These are phyloP conservation scores for Campylomormyrus numenius DNA, from an alignment of 2,113 vertebrate species.

Conservation along the genomic window DNA sequence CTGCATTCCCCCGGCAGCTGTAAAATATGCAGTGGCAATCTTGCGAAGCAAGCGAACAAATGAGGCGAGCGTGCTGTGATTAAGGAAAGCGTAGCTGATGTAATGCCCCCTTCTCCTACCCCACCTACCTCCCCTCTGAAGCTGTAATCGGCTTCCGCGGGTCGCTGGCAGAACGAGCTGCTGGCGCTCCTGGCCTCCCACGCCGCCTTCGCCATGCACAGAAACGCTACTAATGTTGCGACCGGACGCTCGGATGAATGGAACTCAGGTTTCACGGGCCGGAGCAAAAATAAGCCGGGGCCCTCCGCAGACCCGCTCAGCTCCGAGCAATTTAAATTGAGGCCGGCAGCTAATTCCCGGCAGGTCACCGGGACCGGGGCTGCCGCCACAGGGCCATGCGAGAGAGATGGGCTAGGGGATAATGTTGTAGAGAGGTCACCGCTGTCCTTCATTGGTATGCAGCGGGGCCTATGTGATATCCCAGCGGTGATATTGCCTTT, in stretches of 20 bases:
- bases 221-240: neutral
- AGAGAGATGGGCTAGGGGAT: neutral
- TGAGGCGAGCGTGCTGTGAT: neutral
- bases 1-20: neutral
- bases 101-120: neutral
- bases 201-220: neutral
- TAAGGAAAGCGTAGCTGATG: neutral
- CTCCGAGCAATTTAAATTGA: neutral
- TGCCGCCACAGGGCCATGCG: neutral
- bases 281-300: neutral
- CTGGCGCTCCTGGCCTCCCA: neutral
- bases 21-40: neutral
- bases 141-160: neutral
- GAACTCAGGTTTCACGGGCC: neutral
- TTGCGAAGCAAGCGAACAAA: neutral
- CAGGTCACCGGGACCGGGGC: neutral
- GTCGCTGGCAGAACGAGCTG: neutral
- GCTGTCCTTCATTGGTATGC: slow-evolving; percentile 4
- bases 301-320: neutral
- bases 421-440: neutral
- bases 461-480: neutral
- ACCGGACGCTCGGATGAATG: neutral
- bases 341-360: slow-evolving; percentile 4
- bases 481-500: neutral
- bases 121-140: neutral